phyloP scores from a whole-genome alignment of 2,888 invertebrate species.

The Drepanosiphum platanoidis region DNA sequence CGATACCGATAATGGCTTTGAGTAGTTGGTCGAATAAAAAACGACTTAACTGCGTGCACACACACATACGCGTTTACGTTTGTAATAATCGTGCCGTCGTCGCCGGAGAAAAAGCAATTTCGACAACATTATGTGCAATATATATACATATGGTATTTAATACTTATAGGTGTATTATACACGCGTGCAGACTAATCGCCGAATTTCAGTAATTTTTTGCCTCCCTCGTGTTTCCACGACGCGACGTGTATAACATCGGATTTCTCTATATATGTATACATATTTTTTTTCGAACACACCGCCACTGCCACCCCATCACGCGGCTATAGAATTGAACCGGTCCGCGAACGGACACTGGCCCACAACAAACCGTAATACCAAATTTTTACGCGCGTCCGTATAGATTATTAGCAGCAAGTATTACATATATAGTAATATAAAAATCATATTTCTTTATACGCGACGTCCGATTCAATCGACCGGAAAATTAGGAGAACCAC shows the following conservation, averaged over 20 bases:
- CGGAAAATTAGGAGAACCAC: neutral
- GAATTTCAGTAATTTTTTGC: conserved; percentile 1
- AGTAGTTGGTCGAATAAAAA: neutral
- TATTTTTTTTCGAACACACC: neutral
- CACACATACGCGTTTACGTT: neutral
- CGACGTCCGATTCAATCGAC: neutral
- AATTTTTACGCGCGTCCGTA: neutral
- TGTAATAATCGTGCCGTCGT: neutral
- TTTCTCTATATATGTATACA: neutral
- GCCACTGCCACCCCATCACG: neutral
- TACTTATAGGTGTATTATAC: no score
- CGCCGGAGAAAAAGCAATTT: conserved; percentile 1
- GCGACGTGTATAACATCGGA: no score
- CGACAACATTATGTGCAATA: neutral
- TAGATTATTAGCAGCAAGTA: neutral
- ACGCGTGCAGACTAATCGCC: neutral
- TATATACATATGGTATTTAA: neutral
- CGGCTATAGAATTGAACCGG: neutral
- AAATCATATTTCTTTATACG: no score
- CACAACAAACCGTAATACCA: neutral
- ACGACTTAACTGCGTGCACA: neutral
- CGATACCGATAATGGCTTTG: conserved; percentile 48
- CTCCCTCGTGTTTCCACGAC: neutral
- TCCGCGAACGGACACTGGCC: neutral
- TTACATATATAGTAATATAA: neutral